Conservation (phyloP, 2,113 vertebrate species). For the Lipophrys pholis region DNA sequence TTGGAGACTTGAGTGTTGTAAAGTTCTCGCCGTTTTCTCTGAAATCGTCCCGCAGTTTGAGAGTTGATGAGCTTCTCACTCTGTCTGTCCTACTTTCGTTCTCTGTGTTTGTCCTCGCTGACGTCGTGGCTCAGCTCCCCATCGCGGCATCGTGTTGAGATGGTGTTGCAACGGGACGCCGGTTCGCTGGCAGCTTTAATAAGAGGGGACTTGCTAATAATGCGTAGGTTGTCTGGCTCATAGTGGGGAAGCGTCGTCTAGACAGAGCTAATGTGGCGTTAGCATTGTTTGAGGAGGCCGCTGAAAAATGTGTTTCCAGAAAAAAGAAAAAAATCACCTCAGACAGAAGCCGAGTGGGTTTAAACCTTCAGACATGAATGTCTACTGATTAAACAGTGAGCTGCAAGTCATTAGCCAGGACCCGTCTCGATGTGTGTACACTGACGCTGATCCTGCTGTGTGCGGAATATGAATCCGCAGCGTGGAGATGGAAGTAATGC, state of each 20-base stretch:
- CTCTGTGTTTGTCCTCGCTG: not conserved
- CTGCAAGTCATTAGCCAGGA: conserved; percentile 50
- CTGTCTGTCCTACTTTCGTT: conserved; percentile 5
- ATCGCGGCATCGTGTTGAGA: not conserved
- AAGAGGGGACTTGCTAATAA: conserved; percentile 14
- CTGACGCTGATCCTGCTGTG: conserved; percentile 45
- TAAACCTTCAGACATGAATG: conserved; percentile 51
- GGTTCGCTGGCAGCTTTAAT: conserved; percentile 2
- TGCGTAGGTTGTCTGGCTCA: not conserved
- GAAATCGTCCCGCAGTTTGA: conserved; percentile 14
- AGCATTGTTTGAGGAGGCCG: conserved; percentile 30
- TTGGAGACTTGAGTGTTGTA: not conserved
- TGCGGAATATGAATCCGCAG: conserved; percentile 53
- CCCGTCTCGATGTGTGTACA: conserved; percentile 56
- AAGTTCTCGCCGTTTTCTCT: conserved; percentile 10
- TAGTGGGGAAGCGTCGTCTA: not conserved
- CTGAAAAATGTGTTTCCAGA: conserved; percentile 15
- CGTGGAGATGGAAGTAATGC: conserved; percentile 29
- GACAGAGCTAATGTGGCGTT: conserved; percentile 26
- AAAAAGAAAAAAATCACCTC: conserved; percentile 33
- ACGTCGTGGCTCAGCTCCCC: conserved; percentile 1
- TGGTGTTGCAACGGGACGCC: not conserved
- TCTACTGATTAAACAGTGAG: conserved; percentile 59
- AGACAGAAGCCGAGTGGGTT: conserved; percentile 42
- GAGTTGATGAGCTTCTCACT: conserved; percentile 12